phyloP scores from a whole-genome alignment of 2,797 vertebrate genomes.

The Limosa lapponica region DNA sequence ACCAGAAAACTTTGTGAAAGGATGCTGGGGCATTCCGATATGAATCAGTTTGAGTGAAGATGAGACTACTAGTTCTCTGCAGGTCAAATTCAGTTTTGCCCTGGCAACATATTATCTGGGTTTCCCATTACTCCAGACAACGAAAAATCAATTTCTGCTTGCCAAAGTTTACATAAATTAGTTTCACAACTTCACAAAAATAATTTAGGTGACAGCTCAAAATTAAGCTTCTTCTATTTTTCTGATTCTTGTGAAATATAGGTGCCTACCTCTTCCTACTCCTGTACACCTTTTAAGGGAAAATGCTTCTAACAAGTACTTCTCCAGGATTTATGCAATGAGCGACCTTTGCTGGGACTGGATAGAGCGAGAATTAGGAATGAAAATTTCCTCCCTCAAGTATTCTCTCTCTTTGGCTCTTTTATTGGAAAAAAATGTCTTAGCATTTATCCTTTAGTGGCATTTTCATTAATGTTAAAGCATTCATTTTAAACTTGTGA shows the following conservation, averaged over 20 bases:
- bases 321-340: constrained; percentile 9
- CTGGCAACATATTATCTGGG: background rate
- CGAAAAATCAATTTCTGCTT: background rate
- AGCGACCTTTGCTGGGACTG: constrained; percentile 1
- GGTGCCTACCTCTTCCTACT: background rate
- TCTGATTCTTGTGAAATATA: background rate
- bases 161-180: background rate
- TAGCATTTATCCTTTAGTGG: constrained; percentile 6
- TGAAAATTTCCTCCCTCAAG: constrained; percentile 5
- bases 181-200: background rate
- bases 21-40: background rate
- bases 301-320: background rate
- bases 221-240: background rate
- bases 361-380: background rate
- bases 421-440: background rate
- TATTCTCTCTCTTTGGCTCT: background rate
- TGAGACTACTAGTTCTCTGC: background rate
- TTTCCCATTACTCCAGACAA: background rate
- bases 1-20: background rate
- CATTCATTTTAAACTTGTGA: background rate
- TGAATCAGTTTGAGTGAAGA: background rate
- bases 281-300: background rate
- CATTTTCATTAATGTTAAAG: constrained; percentile 16
- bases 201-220: background rate
- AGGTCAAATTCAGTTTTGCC: background rate